Base-by-base conservation (phyloP, 1,140 invertebrate genomes). In the Campoletis sonorensis region DNA sequence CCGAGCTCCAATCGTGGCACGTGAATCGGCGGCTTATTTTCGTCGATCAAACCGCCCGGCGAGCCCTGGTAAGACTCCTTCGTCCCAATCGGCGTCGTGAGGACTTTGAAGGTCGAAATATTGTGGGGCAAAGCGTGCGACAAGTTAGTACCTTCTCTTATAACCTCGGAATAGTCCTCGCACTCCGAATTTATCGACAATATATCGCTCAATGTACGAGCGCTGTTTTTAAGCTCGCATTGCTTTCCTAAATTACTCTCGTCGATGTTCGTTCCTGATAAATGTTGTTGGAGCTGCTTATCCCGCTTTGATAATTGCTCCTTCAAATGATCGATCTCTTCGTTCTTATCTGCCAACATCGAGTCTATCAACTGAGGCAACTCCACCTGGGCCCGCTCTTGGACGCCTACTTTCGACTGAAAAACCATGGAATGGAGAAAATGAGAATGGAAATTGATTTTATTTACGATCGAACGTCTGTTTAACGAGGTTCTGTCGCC, bases 191-290 rank as follows among this genome's bases (percentile, higher is more conserved):
- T 87, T 89, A 95, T 94, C 0, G 95, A 95, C 4, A 95, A 89
- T 73, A 96, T 95, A 82, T 95, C 95, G 85, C 94, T 95, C 0
- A 96, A 88, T 0, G 95, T 95, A 33, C 94, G 90, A 1, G 94
- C 95, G 58, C 94, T 94, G 3, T 91, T 92, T 85, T 94, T 94
- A 1, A 87, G 85, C 8, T 90, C 89, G 79, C 91, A 87, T 68
- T 93, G 84, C 85, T 91, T 93, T 85, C 86, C 89, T 13, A 80
- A 84, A 21, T 93, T 89, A 15, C 91, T 92, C 40, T 94, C 93
- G 26, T 94, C 93, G 64, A 94, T 86, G 86, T 94, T 93, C 26
- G 94, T 85, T 26, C 21, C 23, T 21, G 93, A 90, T 7, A 89
- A 85, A 81, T 91, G 93, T 0, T 86, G 78, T 58, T 93, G 90